These are phyloP conservation scores for Pedicia rivosa DNA, from an alignment of 2,888 invertebrate species.

Conservation along the genomic window DNA sequence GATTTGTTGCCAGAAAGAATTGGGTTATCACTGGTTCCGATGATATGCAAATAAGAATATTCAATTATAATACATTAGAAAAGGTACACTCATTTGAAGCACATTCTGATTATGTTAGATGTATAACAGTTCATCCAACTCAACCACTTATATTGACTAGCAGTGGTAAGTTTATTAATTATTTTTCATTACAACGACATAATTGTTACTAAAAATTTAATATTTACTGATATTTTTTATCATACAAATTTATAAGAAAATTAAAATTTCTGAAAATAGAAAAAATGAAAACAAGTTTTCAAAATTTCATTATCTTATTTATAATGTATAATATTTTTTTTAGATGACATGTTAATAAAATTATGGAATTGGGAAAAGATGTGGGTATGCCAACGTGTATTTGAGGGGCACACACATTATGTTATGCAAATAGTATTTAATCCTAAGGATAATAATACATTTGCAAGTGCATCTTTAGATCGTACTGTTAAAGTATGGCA, in stretches of 20 bases:
- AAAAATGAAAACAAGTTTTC: background rate
- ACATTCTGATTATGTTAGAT: slow-evolving; percentile 94
- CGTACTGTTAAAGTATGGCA: slow-evolving; percentile 98
- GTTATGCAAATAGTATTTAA: slow-evolving; percentile 99
- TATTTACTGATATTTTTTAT: too few species aligned
- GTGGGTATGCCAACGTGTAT: slow-evolving; percentile 96
- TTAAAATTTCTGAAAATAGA: background rate
- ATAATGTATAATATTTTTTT: slow-evolving; percentile 14
- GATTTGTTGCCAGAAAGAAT: slow-evolving; percentile 93
- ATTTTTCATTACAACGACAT: too few species aligned
- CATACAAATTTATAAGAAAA: too few species aligned
- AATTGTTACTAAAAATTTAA: too few species aligned
- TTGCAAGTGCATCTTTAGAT: slow-evolving; percentile 97
- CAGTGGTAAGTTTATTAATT: slow-evolving; percentile 79
- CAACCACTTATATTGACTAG: slow-evolving; percentile 94
- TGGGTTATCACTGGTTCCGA: slow-evolving; percentile 98
- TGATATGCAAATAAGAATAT: slow-evolving; percentile 88
- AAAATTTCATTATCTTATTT: background rate
- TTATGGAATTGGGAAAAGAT: slow-evolving; percentile 99
- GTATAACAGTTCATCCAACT: slow-evolving; percentile 92
- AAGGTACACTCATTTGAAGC: slow-evolving; percentile 93
- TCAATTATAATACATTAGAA: slow-evolving; percentile 97
- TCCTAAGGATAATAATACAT: slow-evolving; percentile 99
- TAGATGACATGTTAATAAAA: slow-evolving; percentile 97
- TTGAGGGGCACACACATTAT: slow-evolving; percentile 98